Evolutionary conservation across 2,888 invertebrate species (phyloP).

Genomic region (Subacronicta megacephala): DNA sequence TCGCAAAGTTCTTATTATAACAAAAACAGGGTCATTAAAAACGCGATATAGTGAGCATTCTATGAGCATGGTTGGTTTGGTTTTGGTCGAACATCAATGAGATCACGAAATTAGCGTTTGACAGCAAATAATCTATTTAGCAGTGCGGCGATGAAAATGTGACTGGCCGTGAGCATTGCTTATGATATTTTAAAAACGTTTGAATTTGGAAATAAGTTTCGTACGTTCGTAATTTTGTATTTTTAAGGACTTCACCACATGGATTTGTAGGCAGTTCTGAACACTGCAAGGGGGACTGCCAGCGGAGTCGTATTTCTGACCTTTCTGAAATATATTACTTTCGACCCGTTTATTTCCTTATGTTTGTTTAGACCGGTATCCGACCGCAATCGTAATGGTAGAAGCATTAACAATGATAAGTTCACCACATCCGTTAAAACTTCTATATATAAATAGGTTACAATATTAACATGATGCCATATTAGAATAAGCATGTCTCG

Average conservation of each 20-base stretch:
- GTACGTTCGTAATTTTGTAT: not conserved
- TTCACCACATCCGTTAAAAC: too few relatives aligned
- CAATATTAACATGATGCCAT: too few relatives aligned
- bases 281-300: too few relatives aligned
- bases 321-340: too few relatives aligned
- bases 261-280: not conserved
- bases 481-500: too few relatives aligned
- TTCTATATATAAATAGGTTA: too few relatives aligned
- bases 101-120: constrained; percentile 48
- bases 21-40: constrained; percentile 43
- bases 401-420: too few relatives aligned
- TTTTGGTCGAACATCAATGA: constrained; percentile 55
- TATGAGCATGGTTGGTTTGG: constrained; percentile 49
- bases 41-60: constrained; percentile 52
- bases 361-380: too few relatives aligned
- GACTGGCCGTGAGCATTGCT: constrained; percentile 42
- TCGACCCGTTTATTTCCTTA: too few relatives aligned
- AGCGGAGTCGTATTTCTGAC: too few relatives aligned
- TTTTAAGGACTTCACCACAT: not conserved
- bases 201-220: constrained; percentile 34
- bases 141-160: constrained; percentile 47
- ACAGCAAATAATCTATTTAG: constrained; percentile 49
- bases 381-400: too few relatives aligned
- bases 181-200: constrained; percentile 24
- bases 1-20: constrained; percentile 34